These are phyloP conservation scores for Hydraecia micacea DNA, from an alignment of 2,888 invertebrate species.

Conservation along the genomic window DNA sequence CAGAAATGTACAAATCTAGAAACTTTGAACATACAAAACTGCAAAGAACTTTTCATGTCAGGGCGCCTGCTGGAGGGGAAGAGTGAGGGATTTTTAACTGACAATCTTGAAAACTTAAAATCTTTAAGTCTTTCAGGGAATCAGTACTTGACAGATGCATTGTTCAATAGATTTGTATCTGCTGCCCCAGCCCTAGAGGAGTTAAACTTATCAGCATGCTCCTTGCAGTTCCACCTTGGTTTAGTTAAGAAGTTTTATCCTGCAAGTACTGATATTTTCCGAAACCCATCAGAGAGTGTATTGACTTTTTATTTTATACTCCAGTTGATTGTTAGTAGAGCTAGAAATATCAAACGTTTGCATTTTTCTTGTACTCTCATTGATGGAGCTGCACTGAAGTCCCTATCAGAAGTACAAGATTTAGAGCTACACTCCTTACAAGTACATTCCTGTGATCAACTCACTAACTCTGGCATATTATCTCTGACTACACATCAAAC, in stretches of 20 bases:
- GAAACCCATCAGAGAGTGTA: slow-evolving; percentile 92
- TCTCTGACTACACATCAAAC: slow-evolving; percentile 90
- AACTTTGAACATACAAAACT: slow-evolving; percentile 91
- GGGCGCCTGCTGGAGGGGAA: slow-evolving; percentile 92
- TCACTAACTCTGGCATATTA: slow-evolving; percentile 90
- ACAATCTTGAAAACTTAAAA: slow-evolving; percentile 88
- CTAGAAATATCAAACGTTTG: slow-evolving; percentile 89
- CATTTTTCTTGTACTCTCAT: slow-evolving; percentile 93
- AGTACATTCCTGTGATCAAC: slow-evolving; percentile 91
- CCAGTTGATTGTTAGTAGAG: slow-evolving; percentile 89
- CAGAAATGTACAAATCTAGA: slow-evolving; percentile 90
- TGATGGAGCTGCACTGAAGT: slow-evolving; percentile 91
- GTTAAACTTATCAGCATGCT: slow-evolving; percentile 92
- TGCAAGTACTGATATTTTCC: slow-evolving; percentile 77
- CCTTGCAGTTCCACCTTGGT: slow-evolving; percentile 93
- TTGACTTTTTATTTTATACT: slow-evolving; percentile 93
- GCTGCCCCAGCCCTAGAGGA: slow-evolving; percentile 91
- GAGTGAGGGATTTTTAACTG: slow-evolving; percentile 87
- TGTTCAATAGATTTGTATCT: slow-evolving; percentile 92
- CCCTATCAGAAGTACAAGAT: slow-evolving; percentile 88
- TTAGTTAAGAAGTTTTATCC: slow-evolving; percentile 93
- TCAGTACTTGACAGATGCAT: slow-evolving; percentile 93
- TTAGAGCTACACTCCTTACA: slow-evolving; percentile 88
- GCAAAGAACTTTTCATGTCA: slow-evolving; percentile 93
- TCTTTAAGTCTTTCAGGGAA: slow-evolving; percentile 92